Evolutionary conservation across 2,113 vertebrate genomes (phyloP).

Genomic region (Ellobius talpinus): DNA sequence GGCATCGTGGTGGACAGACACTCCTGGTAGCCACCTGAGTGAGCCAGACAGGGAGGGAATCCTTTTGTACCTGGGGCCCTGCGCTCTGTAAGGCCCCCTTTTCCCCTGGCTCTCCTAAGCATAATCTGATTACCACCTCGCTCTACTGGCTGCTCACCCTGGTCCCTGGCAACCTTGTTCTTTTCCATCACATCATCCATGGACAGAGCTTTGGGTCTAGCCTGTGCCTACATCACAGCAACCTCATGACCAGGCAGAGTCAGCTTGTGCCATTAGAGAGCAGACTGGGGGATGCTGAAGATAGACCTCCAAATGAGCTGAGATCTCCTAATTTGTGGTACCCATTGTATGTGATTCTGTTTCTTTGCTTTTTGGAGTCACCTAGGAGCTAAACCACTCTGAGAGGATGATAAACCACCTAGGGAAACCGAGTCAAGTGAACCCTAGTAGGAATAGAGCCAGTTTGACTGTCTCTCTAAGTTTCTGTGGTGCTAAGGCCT

Average conservation of each 20-base stretch:
- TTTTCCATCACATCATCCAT: background rate
- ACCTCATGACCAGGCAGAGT: background rate
- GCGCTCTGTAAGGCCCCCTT: background rate
- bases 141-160: background rate
- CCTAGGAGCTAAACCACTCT: background rate
- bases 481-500: background rate
- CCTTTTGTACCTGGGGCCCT: background rate
- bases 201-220: background rate
- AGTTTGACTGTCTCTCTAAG: background rate
- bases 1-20: background rate
- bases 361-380: background rate
- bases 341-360: background rate
- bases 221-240: background rate
- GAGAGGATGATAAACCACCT: background rate
- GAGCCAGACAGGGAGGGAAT: background rate
- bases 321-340: background rate
- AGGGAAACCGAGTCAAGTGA: conserved; percentile 3
- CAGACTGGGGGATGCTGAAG: background rate
- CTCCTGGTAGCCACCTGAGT: background rate
- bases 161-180: background rate
- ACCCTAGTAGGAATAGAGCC: background rate
- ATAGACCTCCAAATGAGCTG: background rate
- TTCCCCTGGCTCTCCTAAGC: background rate
- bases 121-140: background rate
- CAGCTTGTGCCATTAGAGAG: background rate